phyloP scores from a whole-genome alignment of 1,140 invertebrate genomes.

The Hycleus cichorii region DNA sequence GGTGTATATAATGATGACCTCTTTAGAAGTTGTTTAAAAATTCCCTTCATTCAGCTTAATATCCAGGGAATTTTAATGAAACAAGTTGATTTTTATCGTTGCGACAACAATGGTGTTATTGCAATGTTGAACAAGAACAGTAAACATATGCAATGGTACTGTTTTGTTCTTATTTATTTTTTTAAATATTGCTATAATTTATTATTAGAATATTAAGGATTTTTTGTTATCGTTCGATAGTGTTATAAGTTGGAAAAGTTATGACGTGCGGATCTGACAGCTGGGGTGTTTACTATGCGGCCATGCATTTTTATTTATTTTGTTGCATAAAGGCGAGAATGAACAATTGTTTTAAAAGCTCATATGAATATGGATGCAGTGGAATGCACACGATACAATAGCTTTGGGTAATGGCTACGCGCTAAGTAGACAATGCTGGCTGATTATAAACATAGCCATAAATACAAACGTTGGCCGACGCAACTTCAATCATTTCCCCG shows the following conservation, averaged over 20 bases:
- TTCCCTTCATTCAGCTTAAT: too few species aligned
- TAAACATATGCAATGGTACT: too few species aligned
- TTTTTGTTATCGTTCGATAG: not conserved
- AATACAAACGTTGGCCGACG: constrained; percentile 35
- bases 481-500: constrained; percentile 36
- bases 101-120: too few species aligned
- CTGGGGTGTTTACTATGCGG: constrained; percentile 11
- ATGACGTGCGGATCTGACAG: constrained; percentile 18
- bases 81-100: too few species aligned
- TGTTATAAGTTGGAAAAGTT: constrained; percentile 10
- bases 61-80: too few species aligned
- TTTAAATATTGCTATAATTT: too few species aligned
- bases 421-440: constrained; percentile 39
- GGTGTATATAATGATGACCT: too few species aligned
- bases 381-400: constrained; percentile 34
- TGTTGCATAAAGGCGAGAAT: constrained; percentile 28
- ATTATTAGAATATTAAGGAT: too few species aligned
- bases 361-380: constrained; percentile 39
- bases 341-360: constrained; percentile 39
- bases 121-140: too few species aligned
- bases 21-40: too few species aligned
- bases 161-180: too few species aligned
- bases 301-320: constrained; percentile 29
- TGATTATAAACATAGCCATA: constrained; percentile 40
- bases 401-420: constrained; percentile 35